Conservation (phyloP, 1,140 invertebrate genomes). For the Scylla paramamosain region DNA sequence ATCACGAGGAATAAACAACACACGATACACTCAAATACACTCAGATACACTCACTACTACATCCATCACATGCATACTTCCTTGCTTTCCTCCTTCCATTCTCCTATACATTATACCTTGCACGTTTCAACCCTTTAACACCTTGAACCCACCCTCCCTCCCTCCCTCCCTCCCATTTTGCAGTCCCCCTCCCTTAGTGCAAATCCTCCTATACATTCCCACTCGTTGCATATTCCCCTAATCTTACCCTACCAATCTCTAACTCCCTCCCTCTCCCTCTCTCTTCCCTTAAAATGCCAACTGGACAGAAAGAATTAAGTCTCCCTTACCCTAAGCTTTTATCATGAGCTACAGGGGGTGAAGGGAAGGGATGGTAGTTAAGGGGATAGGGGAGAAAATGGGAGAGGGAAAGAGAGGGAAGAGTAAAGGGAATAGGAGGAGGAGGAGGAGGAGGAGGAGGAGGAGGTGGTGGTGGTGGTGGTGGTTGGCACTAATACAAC, state of each 20-base stretch:
- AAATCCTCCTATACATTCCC: neutral
- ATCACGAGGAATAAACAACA: too few relatives aligned
- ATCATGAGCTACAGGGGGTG: neutral
- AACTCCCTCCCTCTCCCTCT: neutral
- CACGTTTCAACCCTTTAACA: too few relatives aligned
- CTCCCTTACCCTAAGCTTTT: neutral
- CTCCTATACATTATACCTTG: neutral
- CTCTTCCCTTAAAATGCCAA: neutral
- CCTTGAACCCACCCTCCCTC: too few relatives aligned
- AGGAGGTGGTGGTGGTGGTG: too few relatives aligned
- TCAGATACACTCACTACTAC: too few relatives aligned
- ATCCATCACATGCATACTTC: too few relatives aligned
- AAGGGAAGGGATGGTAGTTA: neutral
- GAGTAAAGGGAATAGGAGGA: neutral
- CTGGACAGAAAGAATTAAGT: conserved; percentile 15
- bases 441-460: neutral
- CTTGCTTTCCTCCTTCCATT: neutral
- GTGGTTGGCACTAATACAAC: neutral
- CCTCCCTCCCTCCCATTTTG: too few relatives aligned
- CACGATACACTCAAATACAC: too few relatives aligned
- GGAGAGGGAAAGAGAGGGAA: neutral
- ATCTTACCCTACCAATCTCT: neutral
- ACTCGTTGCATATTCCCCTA: too few relatives aligned
- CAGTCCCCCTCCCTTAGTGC: neutral
- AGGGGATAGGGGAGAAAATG: neutral